Evolutionary conservation across 2,888 invertebrate genomes (phyloP), one percentile per base, ranked within the genome.

Genomic region (Chesias legatella): DNA sequence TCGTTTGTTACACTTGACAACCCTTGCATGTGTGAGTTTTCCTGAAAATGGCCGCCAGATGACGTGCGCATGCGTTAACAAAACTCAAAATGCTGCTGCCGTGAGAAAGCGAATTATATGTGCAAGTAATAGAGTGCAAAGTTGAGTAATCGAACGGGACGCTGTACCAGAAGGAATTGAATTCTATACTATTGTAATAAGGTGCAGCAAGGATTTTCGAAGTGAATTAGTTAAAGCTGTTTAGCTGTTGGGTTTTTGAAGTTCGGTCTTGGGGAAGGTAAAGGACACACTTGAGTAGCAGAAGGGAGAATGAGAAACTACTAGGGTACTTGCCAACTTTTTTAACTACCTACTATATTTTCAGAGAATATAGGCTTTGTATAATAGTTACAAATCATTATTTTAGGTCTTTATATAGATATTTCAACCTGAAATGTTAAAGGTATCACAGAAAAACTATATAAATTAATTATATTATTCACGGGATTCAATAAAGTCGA

Each of bases 1-100:
- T 35, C 40, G 43, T 46, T 36, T 41, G 48, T 47, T 31, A 24
- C 50, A 49, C 55, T 53, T 45, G 45, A 46, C 48, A 33, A 41
- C 33, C 32, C 33, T 29, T 50, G 36, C 46, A 48, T 66, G 78
- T 79, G 72, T 76, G 68, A 26, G 75, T 67, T 66, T 67, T 60
- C 64, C 77, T 75, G 80, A 80, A 84, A 84, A 85, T 85, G 85
- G 85, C 85, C 74, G 85, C 75, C 81, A 44, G 26, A 17, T 26
- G 30, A 29, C 43, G 26, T 31, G 65, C 83, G 85, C 85, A 76
- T 79, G 84, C 83, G 82, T 54, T 23, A 17, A 49, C 43, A 43
- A 46, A 45, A 31, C 22, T 10, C 7, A 8, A 8, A 23, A 28
- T n/a, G n/a, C 13, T 17, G 3, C 13, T 17, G 3, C n/a, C 13